phyloP scores from a whole-genome alignment of 2,797 vertebrate genomes.

The Anableps anableps region DNA sequence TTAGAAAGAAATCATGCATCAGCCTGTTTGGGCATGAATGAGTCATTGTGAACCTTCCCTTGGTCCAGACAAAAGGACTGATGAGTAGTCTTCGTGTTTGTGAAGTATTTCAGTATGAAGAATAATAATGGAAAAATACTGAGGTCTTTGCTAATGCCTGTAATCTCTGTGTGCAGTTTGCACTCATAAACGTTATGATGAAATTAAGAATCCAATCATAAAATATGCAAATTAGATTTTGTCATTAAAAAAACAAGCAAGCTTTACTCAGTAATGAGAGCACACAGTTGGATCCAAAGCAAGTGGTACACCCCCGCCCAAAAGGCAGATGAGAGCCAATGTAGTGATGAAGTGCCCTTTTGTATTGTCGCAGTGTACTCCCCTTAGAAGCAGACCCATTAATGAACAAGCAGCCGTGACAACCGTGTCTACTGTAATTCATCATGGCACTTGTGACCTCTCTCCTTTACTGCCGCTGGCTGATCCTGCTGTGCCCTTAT shows the following conservation, averaged over 20 bases:
- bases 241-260: constrained; percentile 39
- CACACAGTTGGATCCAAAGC: constrained; percentile 33
- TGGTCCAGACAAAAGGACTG: not conserved
- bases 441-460: constrained; percentile 74
- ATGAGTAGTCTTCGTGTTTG: not conserved
- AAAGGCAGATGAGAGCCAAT: constrained; percentile 43
- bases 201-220: constrained; percentile 29
- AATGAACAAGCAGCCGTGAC: constrained; percentile 66
- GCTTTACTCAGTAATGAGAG: constrained; percentile 38
- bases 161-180: constrained; percentile 14
- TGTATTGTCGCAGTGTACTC: constrained; percentile 47
- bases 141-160: constrained; percentile 11
- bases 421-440: constrained; percentile 62
- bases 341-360: constrained; percentile 48
- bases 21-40: not conserved
- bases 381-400: constrained; percentile 66
- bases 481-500: constrained; percentile 49
- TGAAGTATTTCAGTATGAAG: not conserved
- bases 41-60: not conserved
- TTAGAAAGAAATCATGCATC: too few species aligned
- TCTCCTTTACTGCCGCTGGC: constrained; percentile 56
- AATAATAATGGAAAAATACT: constrained; percentile 10
- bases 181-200: constrained; percentile 19
- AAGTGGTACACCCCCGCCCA: constrained; percentile 9
- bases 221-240: constrained; percentile 55